phyloP scores from a whole-genome alignment of 2,888 invertebrate genomes.

The Endomychus coccineus region DNA sequence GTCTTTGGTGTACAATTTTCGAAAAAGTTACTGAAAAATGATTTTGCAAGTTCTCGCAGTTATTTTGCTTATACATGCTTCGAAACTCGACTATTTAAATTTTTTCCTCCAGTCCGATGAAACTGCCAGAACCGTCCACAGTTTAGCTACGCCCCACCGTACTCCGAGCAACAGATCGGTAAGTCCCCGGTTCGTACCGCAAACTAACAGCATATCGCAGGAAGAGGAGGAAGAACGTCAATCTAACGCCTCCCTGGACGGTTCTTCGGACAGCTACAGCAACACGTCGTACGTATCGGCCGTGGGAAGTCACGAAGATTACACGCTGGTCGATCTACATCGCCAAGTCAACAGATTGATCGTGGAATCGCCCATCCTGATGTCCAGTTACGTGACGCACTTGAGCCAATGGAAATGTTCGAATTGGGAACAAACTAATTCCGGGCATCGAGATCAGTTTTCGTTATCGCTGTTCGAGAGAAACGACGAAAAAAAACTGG shows the following conservation, averaged over 20 bases:
- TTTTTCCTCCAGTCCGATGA: constrained; percentile 8
- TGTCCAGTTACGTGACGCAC: constrained; percentile 91
- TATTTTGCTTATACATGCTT: too few species aligned
- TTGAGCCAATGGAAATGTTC: constrained; percentile 72
- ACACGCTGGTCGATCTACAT: constrained; percentile 85
- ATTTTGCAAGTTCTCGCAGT: too few species aligned
- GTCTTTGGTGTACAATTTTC: too few species aligned
- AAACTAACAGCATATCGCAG: constrained; percentile 9
- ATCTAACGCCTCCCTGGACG: constrained; percentile 25
- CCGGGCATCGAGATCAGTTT: constrained; percentile 67
- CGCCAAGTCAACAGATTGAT: constrained; percentile 83
- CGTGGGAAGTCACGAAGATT: constrained; percentile 86
- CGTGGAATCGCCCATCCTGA: constrained; percentile 84
- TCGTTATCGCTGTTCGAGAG: constrained; percentile 74
- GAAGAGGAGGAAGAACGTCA: background rate
- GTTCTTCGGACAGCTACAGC: constrained; percentile 73
- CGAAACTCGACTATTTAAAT: too few species aligned
- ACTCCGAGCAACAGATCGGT: constrained; percentile 30
- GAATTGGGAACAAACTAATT: constrained; percentile 66
- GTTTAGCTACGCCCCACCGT: constrained; percentile 39
- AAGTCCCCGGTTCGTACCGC: constrained; percentile 23
- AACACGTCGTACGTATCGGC: constrained; percentile 85
- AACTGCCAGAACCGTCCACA: constrained; percentile 31
- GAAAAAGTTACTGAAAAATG: too few species aligned
- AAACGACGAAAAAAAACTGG: constrained; percentile 63